phyloP scores from a whole-genome alignment of 2,888 invertebrate genomes.

The Ennomos fuscantarius region DNA sequence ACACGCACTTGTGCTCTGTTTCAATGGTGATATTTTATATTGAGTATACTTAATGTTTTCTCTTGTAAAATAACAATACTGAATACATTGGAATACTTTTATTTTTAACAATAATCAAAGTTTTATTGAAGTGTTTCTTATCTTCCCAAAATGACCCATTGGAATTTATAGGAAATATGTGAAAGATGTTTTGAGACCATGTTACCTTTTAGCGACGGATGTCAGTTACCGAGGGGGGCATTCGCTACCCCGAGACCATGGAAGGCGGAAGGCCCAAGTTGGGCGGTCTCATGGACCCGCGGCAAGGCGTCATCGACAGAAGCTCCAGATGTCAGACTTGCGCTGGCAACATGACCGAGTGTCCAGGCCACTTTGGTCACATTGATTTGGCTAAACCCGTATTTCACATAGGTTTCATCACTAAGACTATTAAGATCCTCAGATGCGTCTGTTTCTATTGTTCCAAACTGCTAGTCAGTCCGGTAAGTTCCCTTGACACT shows the following conservation, averaged over 20 bases:
- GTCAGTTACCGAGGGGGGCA: constrained; percentile 99
- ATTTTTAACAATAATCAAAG: too few species aligned
- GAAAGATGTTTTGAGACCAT: constrained; percentile 15
- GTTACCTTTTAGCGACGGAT: constrained; percentile 90
- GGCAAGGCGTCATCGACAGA: constrained; percentile 98
- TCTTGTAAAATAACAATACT: background rate
- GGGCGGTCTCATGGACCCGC: constrained; percentile 99
- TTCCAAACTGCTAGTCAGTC: constrained; percentile 97
- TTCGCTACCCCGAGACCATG: constrained; percentile 98
- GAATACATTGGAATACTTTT: too few species aligned
- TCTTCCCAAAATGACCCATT: too few species aligned
- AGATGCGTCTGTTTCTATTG: constrained; percentile 99
- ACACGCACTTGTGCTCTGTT: constrained; percentile 5
- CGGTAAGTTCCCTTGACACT: constrained; percentile 86
- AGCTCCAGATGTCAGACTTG: constrained; percentile 97
- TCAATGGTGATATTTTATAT: background rate
- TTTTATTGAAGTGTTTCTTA: background rate
- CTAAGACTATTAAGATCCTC: constrained; percentile 98
- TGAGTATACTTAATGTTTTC: background rate
- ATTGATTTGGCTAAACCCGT: constrained; percentile 99
- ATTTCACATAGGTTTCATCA: constrained; percentile 98
- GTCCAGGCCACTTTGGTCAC: constrained; percentile 99
- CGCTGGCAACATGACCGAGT: constrained; percentile 99
- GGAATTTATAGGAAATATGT: background rate
- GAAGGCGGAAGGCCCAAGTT: constrained; percentile 99